These are phyloP conservation scores for Balaeniceps rex DNA, from an alignment of 2,113 vertebrate species.

Conservation along the genomic window DNA sequence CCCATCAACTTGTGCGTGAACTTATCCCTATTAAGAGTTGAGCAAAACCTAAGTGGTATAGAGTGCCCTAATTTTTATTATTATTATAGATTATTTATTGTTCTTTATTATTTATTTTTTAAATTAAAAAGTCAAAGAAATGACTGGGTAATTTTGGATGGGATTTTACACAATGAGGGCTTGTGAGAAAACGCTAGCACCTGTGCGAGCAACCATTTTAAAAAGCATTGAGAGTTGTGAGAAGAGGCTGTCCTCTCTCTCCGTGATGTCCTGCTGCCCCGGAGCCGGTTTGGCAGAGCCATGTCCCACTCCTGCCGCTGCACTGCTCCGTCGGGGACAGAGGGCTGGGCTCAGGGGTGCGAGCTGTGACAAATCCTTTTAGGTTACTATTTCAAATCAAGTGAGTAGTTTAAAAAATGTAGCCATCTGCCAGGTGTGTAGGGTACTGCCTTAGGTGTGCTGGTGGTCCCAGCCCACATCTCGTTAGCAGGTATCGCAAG, in stretches of 20 bases:
- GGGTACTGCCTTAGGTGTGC: not conserved
- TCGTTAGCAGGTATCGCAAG: accelerated
- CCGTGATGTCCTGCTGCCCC: accelerated
- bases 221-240: not conserved
- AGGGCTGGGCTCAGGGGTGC: accelerated
- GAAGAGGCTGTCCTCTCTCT: not conserved
- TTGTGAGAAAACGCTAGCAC: not conserved
- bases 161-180: not conserved
- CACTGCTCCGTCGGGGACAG: accelerated
- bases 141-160: not conserved
- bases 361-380: not conserved
- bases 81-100: not conserved
- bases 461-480: not conserved
- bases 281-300: not conserved
- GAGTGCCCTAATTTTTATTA: not conserved
- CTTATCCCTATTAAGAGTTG: not conserved
- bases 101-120: not conserved
- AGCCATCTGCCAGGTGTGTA: not conserved
- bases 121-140: not conserved
- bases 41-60: not conserved
- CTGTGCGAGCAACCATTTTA: accelerated
- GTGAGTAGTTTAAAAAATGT: not conserved
- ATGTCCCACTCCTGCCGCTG: accelerated
- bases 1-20: not conserved
- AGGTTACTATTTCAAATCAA: not conserved